These are phyloP conservation scores for Heliornis fulica DNA, from an alignment of 2,113 vertebrate species.

Conservation along the genomic window DNA sequence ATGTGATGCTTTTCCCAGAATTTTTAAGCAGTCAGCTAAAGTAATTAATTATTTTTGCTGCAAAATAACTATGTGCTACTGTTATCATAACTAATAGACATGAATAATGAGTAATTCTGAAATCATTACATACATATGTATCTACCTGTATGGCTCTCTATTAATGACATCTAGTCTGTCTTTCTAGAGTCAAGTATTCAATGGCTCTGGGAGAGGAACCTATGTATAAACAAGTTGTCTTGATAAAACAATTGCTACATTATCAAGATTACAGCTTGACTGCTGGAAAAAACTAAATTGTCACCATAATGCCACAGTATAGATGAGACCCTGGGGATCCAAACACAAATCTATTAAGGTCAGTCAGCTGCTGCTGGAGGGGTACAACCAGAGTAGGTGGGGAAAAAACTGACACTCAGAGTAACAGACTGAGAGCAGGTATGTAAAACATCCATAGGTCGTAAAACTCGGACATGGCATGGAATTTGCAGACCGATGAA, in stretches of 20 bases:
- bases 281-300: background rate
- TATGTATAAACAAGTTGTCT: background rate
- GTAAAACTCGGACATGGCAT: background rate
- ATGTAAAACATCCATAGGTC: background rate
- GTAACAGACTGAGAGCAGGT: background rate
- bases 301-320: background rate
- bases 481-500: background rate
- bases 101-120: no score
- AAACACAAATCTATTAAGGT: background rate
- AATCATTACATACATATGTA: no score
- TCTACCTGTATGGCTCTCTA: background rate
- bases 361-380: background rate
- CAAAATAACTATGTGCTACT: background rate
- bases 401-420: background rate
- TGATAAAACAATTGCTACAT: background rate
- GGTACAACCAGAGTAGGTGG: background rate
- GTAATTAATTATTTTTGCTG: background rate
- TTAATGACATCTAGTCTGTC: background rate
- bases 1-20: background rate
- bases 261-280: background rate
- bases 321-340: background rate
- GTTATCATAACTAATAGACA: no score
- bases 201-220: background rate
- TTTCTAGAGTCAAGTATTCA: background rate
- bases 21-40: background rate